These are phyloP conservation scores for Centropus bengalensis DNA, from an alignment of 2,113 vertebrate genomes.

Conservation along the genomic window DNA sequence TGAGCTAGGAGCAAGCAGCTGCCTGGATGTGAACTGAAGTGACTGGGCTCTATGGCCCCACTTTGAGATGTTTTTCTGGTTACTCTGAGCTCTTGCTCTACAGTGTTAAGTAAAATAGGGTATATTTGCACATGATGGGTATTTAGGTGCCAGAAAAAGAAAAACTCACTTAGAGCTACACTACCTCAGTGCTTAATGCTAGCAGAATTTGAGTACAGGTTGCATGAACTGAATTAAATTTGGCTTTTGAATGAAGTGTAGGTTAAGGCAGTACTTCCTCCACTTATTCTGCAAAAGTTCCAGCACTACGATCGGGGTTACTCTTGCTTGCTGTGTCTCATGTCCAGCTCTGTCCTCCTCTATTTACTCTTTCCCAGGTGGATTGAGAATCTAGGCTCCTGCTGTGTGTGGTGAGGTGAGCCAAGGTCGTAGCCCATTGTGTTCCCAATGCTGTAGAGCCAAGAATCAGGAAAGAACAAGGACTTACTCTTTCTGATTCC, in stretches of 20 bases:
- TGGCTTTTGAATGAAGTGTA: not conserved
- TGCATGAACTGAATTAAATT: accelerated
- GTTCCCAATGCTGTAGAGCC: not conserved
- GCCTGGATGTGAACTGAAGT: not conserved
- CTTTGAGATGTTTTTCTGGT: not conserved
- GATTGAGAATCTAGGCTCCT: not conserved
- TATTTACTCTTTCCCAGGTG: not conserved
- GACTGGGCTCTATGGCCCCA: accelerated
- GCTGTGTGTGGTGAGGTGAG: accelerated
- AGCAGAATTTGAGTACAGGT: not conserved
- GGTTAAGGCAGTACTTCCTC: not conserved
- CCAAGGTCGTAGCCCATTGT: not conserved
- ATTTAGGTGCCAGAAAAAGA: not conserved
- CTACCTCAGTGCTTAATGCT: not conserved
- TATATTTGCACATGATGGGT: accelerated
- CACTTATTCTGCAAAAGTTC: not conserved
- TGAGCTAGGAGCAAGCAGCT: not conserved
- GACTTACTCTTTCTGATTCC: accelerated
- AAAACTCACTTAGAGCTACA: not conserved
- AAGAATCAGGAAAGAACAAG: not conserved
- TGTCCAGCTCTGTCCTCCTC: not conserved
- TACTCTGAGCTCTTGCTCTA: not conserved
- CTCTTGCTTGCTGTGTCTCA: accelerated
- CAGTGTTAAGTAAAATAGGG: accelerated
- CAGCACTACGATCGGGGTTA: accelerated